Conservation (phyloP, 2,113 vertebrate species). For the Psilopsiagon aymara region DNA sequence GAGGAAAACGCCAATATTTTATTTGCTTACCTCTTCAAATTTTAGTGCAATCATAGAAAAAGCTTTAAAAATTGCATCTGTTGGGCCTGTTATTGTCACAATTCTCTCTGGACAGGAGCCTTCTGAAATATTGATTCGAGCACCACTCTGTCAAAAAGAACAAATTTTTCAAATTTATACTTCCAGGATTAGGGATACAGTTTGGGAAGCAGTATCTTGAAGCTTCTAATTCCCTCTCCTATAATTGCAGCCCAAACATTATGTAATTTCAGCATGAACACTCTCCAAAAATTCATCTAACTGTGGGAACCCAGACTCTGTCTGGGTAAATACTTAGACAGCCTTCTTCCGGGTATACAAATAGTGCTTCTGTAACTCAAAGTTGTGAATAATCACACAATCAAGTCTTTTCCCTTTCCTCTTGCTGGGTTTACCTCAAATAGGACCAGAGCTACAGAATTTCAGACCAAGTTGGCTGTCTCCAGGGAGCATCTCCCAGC, state of each 20-base stretch:
- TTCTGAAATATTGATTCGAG: constrained; percentile 94
- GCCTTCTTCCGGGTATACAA: not conserved
- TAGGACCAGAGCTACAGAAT: not conserved
- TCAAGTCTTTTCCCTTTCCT: not conserved
- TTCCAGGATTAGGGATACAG: not conserved
- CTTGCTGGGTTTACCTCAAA: not conserved
- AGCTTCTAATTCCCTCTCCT: not conserved
- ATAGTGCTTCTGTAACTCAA: not conserved
- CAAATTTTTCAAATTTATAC: constrained; percentile 22
- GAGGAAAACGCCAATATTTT: rapidly evolving
- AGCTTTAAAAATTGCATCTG: constrained; percentile 92
- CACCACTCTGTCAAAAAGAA: constrained; percentile 83
- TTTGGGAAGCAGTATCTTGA: not conserved
- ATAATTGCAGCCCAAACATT: not conserved
- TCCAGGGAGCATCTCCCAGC: not conserved
- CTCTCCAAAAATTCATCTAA: not conserved
- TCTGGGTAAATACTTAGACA: not conserved
- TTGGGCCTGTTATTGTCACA: constrained; percentile 92
- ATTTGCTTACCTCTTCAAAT: constrained; percentile 89
- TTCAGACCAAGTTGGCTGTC: not conserved
- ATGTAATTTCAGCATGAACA: not conserved
- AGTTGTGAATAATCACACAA: not conserved
- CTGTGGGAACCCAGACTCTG: not conserved
- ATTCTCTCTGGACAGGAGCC: constrained; percentile 93
- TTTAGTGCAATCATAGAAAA: constrained; percentile 95